Evolutionary conservation across 2,797 vertebrate species (phyloP).

Genomic region (Brachymystax lenok): DNA sequence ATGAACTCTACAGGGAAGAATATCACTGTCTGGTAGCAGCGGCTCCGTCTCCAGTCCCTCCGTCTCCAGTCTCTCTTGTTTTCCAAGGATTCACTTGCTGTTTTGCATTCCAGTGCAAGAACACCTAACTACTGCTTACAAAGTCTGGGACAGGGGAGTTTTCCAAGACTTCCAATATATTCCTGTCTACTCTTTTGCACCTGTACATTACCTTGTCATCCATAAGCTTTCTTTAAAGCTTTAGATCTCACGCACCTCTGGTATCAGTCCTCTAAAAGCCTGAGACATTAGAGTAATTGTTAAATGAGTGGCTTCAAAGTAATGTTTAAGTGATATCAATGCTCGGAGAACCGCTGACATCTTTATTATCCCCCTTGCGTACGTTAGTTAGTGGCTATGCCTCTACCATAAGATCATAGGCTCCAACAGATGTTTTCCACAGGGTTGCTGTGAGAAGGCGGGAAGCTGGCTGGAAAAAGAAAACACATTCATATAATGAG

Average conservation of each 20-base stretch:
- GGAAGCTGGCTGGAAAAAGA: constrained; percentile 13
- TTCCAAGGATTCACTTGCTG: background rate
- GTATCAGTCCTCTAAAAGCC: background rate
- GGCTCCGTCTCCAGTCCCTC: no score
- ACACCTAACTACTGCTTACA: background rate
- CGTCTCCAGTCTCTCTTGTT: background rate
- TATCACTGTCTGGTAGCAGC: background rate
- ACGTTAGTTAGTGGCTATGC: background rate
- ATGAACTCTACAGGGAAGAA: background rate
- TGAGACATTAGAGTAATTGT: background rate
- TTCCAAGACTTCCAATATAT: no score
- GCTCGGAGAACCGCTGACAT: background rate
- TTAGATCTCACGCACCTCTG: no score
- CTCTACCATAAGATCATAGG: background rate
- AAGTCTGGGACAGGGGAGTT: background rate
- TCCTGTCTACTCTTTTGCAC: no score
- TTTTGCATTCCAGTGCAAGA: background rate
- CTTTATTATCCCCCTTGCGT: no score
- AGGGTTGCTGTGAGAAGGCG: constrained; percentile 13
- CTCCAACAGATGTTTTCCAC: constrained; percentile 27
- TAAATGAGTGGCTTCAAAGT: background rate
- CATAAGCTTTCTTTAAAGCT: no score
- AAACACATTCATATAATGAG: constrained; percentile 26
- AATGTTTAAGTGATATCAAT: background rate
- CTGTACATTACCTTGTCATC: background rate